Conservation (phyloP, 92 coral and sea anemone genomes). For the Actinostola sp. region DNA sequence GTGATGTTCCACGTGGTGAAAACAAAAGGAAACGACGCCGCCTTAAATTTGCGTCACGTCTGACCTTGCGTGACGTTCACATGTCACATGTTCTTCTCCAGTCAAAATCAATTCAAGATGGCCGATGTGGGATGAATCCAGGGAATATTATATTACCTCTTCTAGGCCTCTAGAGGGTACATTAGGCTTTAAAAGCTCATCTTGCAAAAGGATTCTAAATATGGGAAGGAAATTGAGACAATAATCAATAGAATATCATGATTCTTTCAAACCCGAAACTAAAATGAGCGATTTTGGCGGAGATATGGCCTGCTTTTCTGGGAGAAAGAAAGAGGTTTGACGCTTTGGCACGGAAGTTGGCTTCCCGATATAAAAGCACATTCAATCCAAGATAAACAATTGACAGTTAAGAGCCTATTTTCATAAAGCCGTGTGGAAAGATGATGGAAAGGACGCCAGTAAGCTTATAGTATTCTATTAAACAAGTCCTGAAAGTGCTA, state of each 20-base stretch:
- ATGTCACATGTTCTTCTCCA: too few relatives aligned
- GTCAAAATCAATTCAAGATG: conserved; percentile 7
- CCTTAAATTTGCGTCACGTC: too few relatives aligned
- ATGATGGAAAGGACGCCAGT: conserved; percentile 9
- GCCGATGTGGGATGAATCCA: too few relatives aligned
- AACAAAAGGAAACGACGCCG: too few relatives aligned
- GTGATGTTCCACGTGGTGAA: too few relatives aligned
- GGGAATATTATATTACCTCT: conserved; percentile 17
- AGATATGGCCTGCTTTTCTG: too few relatives aligned
- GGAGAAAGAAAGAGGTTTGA: too few relatives aligned
- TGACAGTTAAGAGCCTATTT: conserved; percentile 6
- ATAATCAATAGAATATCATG: background rate
- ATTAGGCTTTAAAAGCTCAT: conserved; percentile 4
- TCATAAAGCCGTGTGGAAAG: conserved; percentile 11
- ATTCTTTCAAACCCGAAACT: background rate
- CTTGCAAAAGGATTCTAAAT: conserved; percentile 10
- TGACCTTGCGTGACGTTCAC: too few relatives aligned
- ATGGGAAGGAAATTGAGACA: conserved; percentile 8
- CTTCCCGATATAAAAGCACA: background rate
- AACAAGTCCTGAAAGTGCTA: background rate
- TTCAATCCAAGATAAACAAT: conserved; percentile 18
- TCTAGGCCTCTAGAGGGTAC: conserved; percentile 9
- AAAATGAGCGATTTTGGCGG: conserved; percentile 6
- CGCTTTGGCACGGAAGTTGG: background rate
- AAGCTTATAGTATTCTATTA: too few relatives aligned